These are phyloP conservation scores for Rhynchonycteris naso DNA, from an alignment of 2,797 vertebrate genomes.

Conservation along the genomic window DNA sequence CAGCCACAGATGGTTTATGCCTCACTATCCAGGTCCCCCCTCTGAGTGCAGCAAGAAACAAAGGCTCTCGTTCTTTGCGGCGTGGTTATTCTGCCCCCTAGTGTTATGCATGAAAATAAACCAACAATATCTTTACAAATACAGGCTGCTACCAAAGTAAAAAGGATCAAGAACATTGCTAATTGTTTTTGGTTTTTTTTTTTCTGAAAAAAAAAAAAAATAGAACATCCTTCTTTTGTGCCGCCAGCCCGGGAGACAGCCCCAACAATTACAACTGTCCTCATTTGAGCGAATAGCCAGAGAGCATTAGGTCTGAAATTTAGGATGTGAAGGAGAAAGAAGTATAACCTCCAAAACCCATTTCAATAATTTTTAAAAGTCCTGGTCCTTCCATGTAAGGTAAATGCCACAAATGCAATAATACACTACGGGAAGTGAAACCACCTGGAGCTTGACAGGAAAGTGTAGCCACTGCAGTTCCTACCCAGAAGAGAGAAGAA, in stretches of 20 bases:
- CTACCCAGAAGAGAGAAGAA: neutral
- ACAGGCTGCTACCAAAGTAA: neutral
- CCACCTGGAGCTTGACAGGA: neutral
- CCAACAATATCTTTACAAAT: neutral
- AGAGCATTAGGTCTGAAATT: neutral
- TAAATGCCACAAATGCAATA: neutral
- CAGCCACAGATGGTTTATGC: constrained; percentile 72
- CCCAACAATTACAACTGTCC: neutral
- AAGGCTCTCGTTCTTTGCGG: constrained; percentile 29
- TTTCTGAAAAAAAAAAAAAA: constrained; percentile 41
- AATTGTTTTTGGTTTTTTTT: neutral
- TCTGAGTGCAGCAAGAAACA: neutral
- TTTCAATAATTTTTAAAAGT: constrained; percentile 57
- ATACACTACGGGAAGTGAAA: neutral
- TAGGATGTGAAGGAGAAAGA: neutral
- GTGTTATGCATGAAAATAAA: constrained; percentile 78
- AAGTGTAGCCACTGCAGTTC: neutral
- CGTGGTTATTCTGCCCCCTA: constrained; percentile 88
- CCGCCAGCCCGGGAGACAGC: neutral
- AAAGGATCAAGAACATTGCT: constrained; percentile 4
- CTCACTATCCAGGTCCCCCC: neutral
- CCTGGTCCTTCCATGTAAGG: neutral
- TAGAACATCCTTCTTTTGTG: neutral
- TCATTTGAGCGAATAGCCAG: neutral
- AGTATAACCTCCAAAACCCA: neutral